These are phyloP conservation scores for Ptychodera flava DNA, from an alignment of 35 echinoderm and acorn worm genomes.

Conservation along the genomic window DNA sequence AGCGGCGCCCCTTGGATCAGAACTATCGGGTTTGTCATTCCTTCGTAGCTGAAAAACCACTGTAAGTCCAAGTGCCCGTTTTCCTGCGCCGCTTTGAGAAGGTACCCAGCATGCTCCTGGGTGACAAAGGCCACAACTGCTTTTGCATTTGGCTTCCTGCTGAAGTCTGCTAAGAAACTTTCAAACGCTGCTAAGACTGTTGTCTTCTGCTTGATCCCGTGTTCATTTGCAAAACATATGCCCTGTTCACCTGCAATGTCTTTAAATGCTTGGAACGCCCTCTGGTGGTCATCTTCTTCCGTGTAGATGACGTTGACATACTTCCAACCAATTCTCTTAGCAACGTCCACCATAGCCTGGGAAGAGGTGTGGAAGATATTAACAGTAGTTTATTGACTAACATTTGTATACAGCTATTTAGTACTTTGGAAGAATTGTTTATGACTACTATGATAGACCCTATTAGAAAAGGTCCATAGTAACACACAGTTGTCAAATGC, in stretches of 20 bases:
- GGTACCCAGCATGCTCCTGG: background rate
- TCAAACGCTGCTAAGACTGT: background rate
- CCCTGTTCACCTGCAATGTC: background rate
- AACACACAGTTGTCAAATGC: no score
- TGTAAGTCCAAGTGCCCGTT: background rate
- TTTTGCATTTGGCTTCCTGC: background rate
- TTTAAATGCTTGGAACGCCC: background rate
- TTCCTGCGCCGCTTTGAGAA: background rate
- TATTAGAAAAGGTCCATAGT: no score
- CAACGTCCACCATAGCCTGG: slow-evolving; percentile 28
- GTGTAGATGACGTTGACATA: slow-evolving; percentile 33
- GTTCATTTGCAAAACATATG: background rate
- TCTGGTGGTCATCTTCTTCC: slow-evolving; percentile 4
- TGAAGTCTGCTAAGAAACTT: background rate
- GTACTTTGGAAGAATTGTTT: no score
- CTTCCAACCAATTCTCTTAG: slow-evolving; percentile 11
- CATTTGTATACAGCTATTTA: no score
- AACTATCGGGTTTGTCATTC: background rate
- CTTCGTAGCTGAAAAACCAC: background rate
- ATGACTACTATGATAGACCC: no score
- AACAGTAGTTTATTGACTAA: no score
- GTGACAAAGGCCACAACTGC: background rate
- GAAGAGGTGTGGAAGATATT: no score
- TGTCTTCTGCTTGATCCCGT: background rate
- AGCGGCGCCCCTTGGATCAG: background rate